Evolutionary conservation across 64 coral and sea anemone species (phyloP).

Genomic region (Acropora tenuis): DNA sequence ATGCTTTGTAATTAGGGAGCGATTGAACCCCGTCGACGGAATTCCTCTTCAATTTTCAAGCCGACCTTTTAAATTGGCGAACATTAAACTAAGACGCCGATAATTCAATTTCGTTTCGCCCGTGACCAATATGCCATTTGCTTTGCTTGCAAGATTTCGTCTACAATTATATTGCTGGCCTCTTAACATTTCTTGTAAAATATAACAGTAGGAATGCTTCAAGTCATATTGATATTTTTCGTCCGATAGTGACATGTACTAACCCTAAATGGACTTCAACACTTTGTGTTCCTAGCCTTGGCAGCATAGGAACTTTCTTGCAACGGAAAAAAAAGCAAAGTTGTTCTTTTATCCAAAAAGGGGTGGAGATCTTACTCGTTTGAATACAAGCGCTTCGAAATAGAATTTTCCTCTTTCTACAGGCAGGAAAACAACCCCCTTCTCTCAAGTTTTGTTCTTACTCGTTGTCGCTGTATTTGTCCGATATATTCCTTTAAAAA

Average conservation of each 20-base stretch:
- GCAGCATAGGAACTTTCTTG: constrained; percentile 12
- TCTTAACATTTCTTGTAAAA: constrained; percentile 11
- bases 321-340: background rate
- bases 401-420: background rate
- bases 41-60: constrained; percentile 48
- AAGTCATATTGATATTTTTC: background rate
- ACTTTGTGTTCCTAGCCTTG: constrained; percentile 3
- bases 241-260: constrained; percentile 4
- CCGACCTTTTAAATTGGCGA: constrained; percentile 69
- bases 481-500: background rate
- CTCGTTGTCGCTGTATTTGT: background rate
- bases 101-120: constrained; percentile 74
- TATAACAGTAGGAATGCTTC: background rate
- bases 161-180: constrained; percentile 3
- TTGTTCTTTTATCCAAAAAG: background rate
- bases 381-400: background rate
- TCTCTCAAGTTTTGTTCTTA: background rate
- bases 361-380: background rate
- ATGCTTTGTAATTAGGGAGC: constrained; percentile 61
- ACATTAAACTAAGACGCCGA: constrained; percentile 56
- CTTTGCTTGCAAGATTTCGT: constrained; percentile 10
- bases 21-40: constrained; percentile 67
- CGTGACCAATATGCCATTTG: constrained; percentile 1
- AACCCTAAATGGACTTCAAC: constrained; percentile 5
- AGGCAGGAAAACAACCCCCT: background rate